phyloP scores from a whole-genome alignment of 2,113 vertebrate genomes.

The Phalacrocorax carbo region DNA sequence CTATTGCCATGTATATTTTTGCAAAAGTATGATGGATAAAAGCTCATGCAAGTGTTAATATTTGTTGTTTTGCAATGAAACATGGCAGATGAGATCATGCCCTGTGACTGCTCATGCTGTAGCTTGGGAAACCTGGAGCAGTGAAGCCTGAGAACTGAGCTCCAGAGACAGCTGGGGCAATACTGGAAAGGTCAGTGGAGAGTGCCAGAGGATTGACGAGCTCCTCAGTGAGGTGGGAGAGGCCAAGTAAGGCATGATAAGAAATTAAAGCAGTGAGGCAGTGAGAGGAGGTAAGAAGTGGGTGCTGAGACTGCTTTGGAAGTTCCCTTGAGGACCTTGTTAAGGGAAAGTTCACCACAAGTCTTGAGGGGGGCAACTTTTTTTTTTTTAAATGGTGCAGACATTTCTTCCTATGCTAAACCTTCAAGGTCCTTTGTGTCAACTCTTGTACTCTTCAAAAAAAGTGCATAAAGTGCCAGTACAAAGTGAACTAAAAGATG shows the following conservation, averaged over 20 bases:
- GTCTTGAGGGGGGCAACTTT: not conserved
- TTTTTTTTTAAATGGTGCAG: not conserved
- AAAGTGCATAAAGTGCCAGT: not conserved
- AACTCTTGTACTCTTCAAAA: not conserved
- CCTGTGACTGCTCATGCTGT: not conserved
- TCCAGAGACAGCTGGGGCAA: not conserved
- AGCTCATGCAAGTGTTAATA: not conserved
- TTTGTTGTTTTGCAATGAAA: not conserved
- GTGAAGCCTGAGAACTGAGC: constrained; percentile 33
- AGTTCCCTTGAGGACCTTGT: not conserved
- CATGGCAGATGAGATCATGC: not conserved
- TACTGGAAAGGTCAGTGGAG: constrained; percentile 5
- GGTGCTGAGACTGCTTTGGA: not conserved
- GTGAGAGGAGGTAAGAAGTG: not conserved
- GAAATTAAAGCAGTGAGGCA: not conserved
- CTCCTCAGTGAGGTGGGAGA: not conserved
- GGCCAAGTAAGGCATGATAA: not conserved
- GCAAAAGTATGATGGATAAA: not conserved
- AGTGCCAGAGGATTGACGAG: not conserved
- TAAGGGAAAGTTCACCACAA: not conserved
- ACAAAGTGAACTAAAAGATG: not conserved
- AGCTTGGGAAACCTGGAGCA: not conserved
- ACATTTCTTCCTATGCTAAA: not conserved
- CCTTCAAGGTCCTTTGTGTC: not conserved
- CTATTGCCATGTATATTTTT: not conserved